Evolutionary conservation across 2,113 vertebrate genomes (phyloP).

Genomic region (Petromus typicus): DNA sequence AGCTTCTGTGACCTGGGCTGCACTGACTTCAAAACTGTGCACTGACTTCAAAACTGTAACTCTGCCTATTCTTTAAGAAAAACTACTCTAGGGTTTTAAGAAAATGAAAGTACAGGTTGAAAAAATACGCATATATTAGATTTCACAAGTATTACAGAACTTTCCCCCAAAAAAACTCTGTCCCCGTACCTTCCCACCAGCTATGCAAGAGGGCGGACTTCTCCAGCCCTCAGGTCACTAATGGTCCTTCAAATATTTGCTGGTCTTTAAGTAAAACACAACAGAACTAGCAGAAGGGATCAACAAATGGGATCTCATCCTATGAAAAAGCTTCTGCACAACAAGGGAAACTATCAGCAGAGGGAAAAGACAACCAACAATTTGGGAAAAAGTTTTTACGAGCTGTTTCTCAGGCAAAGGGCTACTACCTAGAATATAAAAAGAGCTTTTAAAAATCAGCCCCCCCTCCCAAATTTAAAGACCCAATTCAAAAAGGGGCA

Average conservation of each 20-base stretch:
- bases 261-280: not conserved
- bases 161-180: not conserved
- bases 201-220: too few species aligned
- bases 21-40: constrained; percentile 75
- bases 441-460: too few species aligned
- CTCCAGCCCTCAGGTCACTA: not conserved
- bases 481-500: too few species aligned
- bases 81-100: constrained; percentile 40
- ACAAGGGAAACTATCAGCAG: too few species aligned
- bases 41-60: constrained; percentile 83
- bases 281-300: not conserved
- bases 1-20: constrained; percentile 73
- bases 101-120: not conserved
- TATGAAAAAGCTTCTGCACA: too few species aligned
- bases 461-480: too few species aligned
- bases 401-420: too few species aligned
- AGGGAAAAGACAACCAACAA: too few species aligned
- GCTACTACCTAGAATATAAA: too few species aligned
- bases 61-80: constrained; percentile 79
- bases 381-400: too few species aligned
- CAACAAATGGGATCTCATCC: too few species aligned
- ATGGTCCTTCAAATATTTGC: not conserved
- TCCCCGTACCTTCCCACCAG: not conserved
- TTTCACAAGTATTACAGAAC: not conserved
- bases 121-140: not conserved